Percentiles rank a stretch among this genome's conserved stretches.
Conservation (phyloP, 1,140 invertebrate genomes). For the Drosophila melanogaster region DNA sequence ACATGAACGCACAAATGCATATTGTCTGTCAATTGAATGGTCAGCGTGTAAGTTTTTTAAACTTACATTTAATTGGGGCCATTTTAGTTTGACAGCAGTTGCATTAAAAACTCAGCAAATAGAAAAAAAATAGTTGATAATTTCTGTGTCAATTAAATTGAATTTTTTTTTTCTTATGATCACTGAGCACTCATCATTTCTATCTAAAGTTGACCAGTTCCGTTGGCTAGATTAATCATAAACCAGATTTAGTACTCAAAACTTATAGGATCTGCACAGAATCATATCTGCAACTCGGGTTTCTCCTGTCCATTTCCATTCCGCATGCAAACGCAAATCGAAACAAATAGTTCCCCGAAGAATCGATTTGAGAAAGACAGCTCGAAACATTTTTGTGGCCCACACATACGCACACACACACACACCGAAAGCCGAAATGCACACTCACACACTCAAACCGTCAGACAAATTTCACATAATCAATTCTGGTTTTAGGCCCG, state of each 20-base stretch:
- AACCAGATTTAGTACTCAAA: conserved; percentile 5
- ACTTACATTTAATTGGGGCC: conserved; percentile 9
- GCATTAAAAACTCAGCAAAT: background rate
- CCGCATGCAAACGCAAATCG: conserved; percentile 31
- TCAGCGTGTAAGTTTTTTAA: conserved; percentile 7
- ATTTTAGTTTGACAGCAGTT: background rate
- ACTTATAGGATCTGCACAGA: conserved; percentile 3
- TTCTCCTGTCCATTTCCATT: background rate
- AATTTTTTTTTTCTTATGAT: too few species aligned
- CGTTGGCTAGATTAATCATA: conserved; percentile 13
- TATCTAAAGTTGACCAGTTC: background rate
- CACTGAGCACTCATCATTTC: background rate
- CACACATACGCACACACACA: background rate
- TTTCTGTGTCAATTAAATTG: too few species aligned
- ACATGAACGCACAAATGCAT: conserved; percentile 27
- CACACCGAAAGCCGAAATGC: background rate
- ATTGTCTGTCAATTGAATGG: conserved; percentile 17
- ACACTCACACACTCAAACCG: conserved; percentile 31
- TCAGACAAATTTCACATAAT: conserved; percentile 64
- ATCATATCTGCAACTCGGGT: conserved; percentile 8
- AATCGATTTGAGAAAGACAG: conserved; percentile 28
- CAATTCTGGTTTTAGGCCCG: conserved; percentile 56
- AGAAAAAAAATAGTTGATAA: background rate
- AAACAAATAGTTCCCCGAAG: conserved; percentile 36
- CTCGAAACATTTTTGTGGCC: conserved; percentile 26